phyloP scores from a whole-genome alignment of 2,888 invertebrate species.

The Teleiodes luculella region DNA sequence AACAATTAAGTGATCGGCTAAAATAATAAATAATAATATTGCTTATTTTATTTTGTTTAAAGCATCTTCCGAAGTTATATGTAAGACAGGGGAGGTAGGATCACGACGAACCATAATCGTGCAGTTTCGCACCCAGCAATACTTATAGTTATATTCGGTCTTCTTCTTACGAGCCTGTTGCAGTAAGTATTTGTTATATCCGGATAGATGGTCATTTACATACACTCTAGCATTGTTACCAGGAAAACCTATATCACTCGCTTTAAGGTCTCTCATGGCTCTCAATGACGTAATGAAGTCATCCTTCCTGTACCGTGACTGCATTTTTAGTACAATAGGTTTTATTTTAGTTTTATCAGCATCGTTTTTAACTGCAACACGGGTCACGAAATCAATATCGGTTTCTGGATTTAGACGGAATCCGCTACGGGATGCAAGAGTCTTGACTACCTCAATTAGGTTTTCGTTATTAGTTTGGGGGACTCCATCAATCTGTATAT shows the following conservation, averaged over 20 bases:
- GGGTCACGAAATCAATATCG: conserved; percentile 11
- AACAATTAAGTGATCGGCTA: no score
- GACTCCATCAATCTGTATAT: conserved; percentile 3
- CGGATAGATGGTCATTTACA: conserved; percentile 1
- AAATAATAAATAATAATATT: no score
- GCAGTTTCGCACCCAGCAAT: conserved; percentile 7
- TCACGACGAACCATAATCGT: conserved; percentile 9
- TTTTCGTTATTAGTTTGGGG: conserved; percentile 1
- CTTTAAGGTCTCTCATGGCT: not conserved
- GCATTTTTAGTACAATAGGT: not conserved
- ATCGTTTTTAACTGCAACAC: conserved; percentile 1
- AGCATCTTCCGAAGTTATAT: not conserved
- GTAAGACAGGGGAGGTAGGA: not conserved
- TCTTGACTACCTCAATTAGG: not conserved
- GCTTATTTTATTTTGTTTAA: conserved; percentile 5
- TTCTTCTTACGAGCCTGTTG: not conserved
- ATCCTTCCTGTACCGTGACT: conserved; percentile 7
- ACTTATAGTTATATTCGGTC: not conserved
- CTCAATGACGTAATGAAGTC: not conserved
- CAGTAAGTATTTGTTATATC: not conserved
- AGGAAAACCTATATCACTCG: not conserved
- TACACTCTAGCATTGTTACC: not conserved
- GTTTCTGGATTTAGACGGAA: not conserved
- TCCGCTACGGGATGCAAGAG: not conserved
- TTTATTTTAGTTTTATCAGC: not conserved